Evolutionary conservation across 2,797 vertebrate species (phyloP).

Genomic region (Darevskia mixta): DNA sequence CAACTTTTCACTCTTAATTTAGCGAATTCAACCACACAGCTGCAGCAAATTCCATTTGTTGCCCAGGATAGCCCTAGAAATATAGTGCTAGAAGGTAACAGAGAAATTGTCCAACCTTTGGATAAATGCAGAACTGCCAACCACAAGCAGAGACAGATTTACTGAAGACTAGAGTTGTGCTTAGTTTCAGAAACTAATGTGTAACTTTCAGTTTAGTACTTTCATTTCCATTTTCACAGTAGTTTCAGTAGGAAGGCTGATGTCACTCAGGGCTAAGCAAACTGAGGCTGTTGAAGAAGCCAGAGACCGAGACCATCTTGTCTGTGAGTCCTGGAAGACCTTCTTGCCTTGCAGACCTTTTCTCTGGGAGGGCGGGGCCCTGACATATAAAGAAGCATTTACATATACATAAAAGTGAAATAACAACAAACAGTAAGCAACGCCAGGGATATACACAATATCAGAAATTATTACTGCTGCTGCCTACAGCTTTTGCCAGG

Average conservation of each 20-base stretch:
- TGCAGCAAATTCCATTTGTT: not conserved
- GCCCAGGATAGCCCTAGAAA: not conserved
- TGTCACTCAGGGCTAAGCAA: too few relatives aligned
- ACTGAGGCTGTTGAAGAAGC: too few relatives aligned
- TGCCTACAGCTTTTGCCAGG: not conserved
- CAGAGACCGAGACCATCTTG: too few relatives aligned
- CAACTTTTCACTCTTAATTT: constrained; percentile 25
- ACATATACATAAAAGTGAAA: too few relatives aligned
- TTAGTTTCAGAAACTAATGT: not conserved
- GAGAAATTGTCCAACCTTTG: not conserved
- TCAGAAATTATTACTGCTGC: not conserved
- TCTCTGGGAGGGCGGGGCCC: too few relatives aligned
- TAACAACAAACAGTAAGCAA: too few relatives aligned
- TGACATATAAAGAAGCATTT: too few relatives aligned
- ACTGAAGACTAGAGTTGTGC: not conserved
- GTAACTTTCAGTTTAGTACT: not conserved
- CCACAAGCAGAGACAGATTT: not conserved
- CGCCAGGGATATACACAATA: too few relatives aligned
- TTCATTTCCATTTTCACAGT: not conserved
- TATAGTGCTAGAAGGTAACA: not conserved
- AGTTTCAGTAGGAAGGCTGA: not conserved
- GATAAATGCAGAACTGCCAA: not conserved
- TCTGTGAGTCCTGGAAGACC: too few relatives aligned
- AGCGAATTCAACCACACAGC: not conserved
- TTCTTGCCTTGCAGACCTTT: too few relatives aligned